Conservation (phyloP, 1,140 invertebrate species). For the Bradynema listronoti region DNA sequence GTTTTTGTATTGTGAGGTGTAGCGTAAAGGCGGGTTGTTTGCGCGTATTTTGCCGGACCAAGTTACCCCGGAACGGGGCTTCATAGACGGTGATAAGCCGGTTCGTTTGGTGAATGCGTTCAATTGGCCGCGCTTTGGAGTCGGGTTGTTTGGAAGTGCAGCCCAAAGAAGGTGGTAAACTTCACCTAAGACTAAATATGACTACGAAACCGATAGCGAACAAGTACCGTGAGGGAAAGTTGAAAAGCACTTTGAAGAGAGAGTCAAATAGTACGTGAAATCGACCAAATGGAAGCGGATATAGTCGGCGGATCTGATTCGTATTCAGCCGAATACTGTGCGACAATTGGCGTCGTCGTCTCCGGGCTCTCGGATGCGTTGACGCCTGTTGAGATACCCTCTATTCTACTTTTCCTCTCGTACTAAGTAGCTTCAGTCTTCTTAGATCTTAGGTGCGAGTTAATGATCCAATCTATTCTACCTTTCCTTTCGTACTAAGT, state of each 20-base stretch:
- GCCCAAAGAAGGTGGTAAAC: slow-evolving; percentile 75
- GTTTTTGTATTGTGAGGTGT: slow-evolving; percentile 64
- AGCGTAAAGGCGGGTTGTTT: slow-evolving; percentile 67
- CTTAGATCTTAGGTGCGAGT: slow-evolving; percentile 12
- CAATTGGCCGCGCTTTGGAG: too few species aligned
- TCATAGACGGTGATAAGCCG: too few species aligned
- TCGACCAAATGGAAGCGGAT: slow-evolving; percentile 68
- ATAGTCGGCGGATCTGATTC: slow-evolving; percentile 50
- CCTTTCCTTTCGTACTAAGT: too few species aligned
- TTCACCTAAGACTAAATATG: slow-evolving; percentile 79
- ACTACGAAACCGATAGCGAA: slow-evolving; percentile 76
- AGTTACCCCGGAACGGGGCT: too few species aligned
- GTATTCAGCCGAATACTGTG: slow-evolving; percentile 32
- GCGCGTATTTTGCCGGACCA: too few species aligned
- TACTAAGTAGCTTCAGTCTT: neutral
- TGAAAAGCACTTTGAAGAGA: slow-evolving; percentile 82
- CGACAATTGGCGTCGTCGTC: neutral
- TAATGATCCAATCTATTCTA: neutral
- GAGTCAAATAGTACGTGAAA: slow-evolving; percentile 79
- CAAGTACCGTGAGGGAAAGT: slow-evolving; percentile 84
- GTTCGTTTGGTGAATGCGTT: too few species aligned
- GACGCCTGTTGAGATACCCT: slow-evolving; percentile 14
- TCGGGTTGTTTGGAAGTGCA: slow-evolving; percentile 78
- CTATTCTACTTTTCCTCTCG: neutral
- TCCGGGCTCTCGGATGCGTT: slow-evolving; percentile 15